A percentile compares a stretch with the other conserved stretches of the same genome.
These are phyloP conservation scores for Caenorhabditis uteleia DNA, from an alignment of 2,888 invertebrate genomes.

Conservation along the genomic window DNA sequence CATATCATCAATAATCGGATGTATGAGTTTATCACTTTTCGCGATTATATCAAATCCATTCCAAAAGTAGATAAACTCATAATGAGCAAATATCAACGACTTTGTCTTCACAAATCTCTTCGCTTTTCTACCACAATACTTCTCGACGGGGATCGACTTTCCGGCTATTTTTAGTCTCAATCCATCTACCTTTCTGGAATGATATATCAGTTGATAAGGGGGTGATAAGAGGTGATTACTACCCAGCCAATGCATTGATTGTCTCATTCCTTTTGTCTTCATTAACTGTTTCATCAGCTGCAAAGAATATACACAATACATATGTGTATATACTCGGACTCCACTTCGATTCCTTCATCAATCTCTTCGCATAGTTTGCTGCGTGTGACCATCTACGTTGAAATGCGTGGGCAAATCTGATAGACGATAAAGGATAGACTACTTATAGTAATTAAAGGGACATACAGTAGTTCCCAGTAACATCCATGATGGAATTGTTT, in stretches of 20 bases:
- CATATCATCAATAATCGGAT: constrained; percentile 70
- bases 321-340: constrained; percentile 86
- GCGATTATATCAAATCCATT: constrained; percentile 85
- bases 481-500: constrained; percentile 90
- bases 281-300: constrained; percentile 56
- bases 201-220: background rate
- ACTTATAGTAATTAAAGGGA: background rate
- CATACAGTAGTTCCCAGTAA: constrained; percentile 85
- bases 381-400: constrained; percentile 62
- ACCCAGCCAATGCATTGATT: constrained; percentile 37
- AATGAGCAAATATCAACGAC: constrained; percentile 80
- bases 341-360: constrained; percentile 89
- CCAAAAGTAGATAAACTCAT: constrained; percentile 90
- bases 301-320: constrained; percentile 83
- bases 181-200: constrained; percentile 79
- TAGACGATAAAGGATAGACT: background rate
- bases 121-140: constrained; percentile 87
- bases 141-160: constrained; percentile 94
- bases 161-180: constrained; percentile 90
- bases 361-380: constrained; percentile 69
- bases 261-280: constrained; percentile 45
- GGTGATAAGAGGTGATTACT: background rate
- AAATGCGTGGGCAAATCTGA: constrained; percentile 62
- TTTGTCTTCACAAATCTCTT: constrained; percentile 81
- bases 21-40: constrained; percentile 75